These are phyloP conservation scores for Coleophora flavipennella DNA, from an alignment of 2,888 invertebrate genomes.

Conservation along the genomic window DNA sequence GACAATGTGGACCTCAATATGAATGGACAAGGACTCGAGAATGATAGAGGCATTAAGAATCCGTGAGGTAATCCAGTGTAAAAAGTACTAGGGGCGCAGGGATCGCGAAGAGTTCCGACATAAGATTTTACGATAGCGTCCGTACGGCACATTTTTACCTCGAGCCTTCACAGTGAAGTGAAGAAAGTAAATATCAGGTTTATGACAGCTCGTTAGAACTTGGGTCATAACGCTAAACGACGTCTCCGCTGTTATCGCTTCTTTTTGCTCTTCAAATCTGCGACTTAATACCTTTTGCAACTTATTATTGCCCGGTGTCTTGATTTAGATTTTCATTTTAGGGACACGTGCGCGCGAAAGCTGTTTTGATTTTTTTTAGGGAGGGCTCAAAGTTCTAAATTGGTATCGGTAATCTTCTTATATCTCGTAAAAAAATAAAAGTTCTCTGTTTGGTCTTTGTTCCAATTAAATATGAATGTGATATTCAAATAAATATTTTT, in stretches of 20 bases:
- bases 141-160: conserved; percentile 33
- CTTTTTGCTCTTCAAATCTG: conserved; percentile 50
- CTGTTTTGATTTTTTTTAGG: neutral
- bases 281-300: conserved; percentile 41
- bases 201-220: conserved; percentile 65
- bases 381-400: neutral
- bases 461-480: too few species aligned
- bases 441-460: too few species aligned
- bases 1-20: too few species aligned
- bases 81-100: conserved; percentile 21
- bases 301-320: conserved; percentile 49
- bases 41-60: neutral
- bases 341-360: too few species aligned
- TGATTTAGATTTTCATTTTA: conserved; percentile 15
- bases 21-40: neutral
- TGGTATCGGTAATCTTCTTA: too few species aligned
- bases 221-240: conserved; percentile 58
- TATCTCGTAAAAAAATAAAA: too few species aligned
- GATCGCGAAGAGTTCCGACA: conserved; percentile 31
- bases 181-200: conserved; percentile 60
- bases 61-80: neutral
- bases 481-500: too few species aligned
- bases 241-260: conserved; percentile 41
- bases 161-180: conserved; percentile 26
- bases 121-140: conserved; percentile 46